These are phyloP conservation scores for Balanococcus diminutus DNA, from an alignment of 2,888 invertebrate genomes.

Conservation along the genomic window DNA sequence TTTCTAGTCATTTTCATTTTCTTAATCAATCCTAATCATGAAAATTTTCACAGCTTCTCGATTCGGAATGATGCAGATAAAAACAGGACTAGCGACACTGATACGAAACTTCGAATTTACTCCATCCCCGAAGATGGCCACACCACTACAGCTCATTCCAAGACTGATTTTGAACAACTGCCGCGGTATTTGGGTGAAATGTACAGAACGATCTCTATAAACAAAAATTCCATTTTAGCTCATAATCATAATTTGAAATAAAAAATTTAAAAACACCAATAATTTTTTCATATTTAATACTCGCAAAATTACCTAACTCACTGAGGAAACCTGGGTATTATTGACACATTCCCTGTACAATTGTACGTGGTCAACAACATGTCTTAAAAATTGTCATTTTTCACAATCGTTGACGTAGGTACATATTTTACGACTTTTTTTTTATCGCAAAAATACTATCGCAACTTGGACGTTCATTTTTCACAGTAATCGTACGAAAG, in stretches of 20 bases:
- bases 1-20: too few species aligned
- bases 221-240: too few species aligned
- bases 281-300: too few species aligned
- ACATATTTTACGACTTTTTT: neutral
- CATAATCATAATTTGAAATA: too few species aligned
- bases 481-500: too few species aligned
- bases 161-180: constrained; percentile 52
- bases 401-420: neutral
- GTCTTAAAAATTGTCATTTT: too few species aligned
- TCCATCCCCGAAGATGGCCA: constrained; percentile 56
- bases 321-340: too few species aligned
- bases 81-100: constrained; percentile 65
- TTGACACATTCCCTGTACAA: too few species aligned
- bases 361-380: too few species aligned
- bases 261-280: too few species aligned
- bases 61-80: constrained; percentile 64
- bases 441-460: constrained; percentile 10
- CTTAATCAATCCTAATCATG: neutral
- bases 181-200: constrained; percentile 42
- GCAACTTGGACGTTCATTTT: too few species aligned
- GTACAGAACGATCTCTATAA: constrained; percentile 30
- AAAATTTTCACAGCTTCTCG: constrained; percentile 48
- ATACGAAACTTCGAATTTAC: constrained; percentile 60
- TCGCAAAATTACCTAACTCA: too few species aligned
- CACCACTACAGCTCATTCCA: constrained; percentile 56